Evolutionary conservation across 2,888 invertebrate genomes (phyloP), one percentile per base, ranked within the genome.

Genomic region (Achlya flavicornis): DNA sequence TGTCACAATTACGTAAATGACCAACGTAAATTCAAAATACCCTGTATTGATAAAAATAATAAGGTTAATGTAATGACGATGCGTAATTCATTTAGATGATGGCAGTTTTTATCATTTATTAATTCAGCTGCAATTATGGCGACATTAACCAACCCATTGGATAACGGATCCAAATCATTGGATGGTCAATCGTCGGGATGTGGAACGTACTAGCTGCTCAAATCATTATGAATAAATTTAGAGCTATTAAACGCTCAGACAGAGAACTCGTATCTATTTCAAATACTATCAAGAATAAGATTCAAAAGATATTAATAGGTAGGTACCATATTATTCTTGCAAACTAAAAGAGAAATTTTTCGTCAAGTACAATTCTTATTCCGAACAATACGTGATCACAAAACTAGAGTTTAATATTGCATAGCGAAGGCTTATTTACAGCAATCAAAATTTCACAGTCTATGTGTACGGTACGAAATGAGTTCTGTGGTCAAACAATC

Each of bases 401-500:
- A 53, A 53, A 53, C 19, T 53, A 53, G 53, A 70, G 69, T 58
- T 66, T 62, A 66, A 65, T 63, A 41, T 61, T 58, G 61, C 48
- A 59, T 57, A 68, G 65, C 58, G 59, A 60, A 61, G 48, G 66
- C 78, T 76, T 77, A 64, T 72, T 72, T 35, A 71, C 68, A 77
- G 79, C 84, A 84, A 84, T 87, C 82, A 80, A 83, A 85, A 86
- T 89, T 87, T 87, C 86, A 84, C 83, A 83, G 80, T 78, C 76
- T 72, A 76, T 81, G 76, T 81, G 82, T 84, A 81, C 79, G 76
- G 75, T 74, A 76, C 83, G 84, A 87, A 92, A 92, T 92, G 87
- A 92, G 88, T 88, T 92, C 86, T 91, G 92, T 87, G 91, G 91
- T 92, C 86, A 87, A 89, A 91, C 90, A 92, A 92, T 91, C 78